phyloP scores from a whole-genome alignment of 2,888 invertebrate species.

The Platycnemis pennipes region DNA sequence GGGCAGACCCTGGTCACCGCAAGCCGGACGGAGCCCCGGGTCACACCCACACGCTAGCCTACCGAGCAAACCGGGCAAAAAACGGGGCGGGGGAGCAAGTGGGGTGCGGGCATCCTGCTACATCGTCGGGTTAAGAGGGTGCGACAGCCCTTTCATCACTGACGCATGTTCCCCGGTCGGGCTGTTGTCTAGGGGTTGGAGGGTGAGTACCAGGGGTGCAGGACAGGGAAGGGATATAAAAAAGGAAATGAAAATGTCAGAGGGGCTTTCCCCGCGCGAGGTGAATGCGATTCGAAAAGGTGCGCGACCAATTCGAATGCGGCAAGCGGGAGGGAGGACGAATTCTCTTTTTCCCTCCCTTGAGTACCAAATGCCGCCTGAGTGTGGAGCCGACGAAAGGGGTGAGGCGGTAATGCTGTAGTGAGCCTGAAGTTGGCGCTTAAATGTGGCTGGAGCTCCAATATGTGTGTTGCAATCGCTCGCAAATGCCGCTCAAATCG shows the following conservation, averaged over 20 bases:
- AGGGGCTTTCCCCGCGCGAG: not conserved
- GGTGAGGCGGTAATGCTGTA: not conserved
- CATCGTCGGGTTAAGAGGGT: not conserved
- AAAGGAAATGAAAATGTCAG: not conserved
- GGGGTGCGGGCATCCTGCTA: not conserved
- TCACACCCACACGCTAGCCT: not conserved
- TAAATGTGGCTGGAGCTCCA: not conserved
- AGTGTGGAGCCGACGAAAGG: not conserved
- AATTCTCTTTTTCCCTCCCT: too few species aligned
- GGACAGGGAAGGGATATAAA: not conserved
- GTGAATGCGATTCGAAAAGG: not conserved
- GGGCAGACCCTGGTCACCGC: not conserved
- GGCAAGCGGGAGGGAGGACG: not conserved
- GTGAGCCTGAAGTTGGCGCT: not conserved
- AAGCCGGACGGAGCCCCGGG: not conserved
- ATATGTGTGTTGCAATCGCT: constrained; percentile 13
- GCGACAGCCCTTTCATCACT: not conserved
- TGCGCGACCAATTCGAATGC: not conserved
- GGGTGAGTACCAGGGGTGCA: not conserved
- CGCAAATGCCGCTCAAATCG: constrained; percentile 40
- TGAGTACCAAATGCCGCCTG: not conserved
- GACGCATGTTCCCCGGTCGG: not conserved
- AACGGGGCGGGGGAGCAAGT: not conserved
- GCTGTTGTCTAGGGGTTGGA: not conserved
- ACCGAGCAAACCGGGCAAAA: not conserved